Percentiles rank a stretch among this genome's conserved stretches.
Conservation (phyloP, 30 jellyfish, hydroid and myxozoan genomes). For the Chironex yamaguchii region DNA sequence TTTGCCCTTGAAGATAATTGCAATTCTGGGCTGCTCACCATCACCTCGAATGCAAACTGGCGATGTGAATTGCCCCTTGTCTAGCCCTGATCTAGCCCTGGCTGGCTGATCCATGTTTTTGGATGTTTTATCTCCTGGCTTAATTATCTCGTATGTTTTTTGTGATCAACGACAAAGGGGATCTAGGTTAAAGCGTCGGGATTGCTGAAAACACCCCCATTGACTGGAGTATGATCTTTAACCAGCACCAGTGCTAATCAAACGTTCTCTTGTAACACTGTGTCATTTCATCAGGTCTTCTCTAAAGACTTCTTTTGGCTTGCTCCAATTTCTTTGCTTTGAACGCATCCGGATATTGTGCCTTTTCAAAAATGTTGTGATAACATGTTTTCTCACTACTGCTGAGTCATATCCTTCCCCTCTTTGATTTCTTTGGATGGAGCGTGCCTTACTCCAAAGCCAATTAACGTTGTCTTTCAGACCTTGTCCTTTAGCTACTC, state of each 20-base stretch:
- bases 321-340: slow-evolving; percentile 24
- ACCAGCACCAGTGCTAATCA: slow-evolving; percentile 62
- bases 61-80: too few relatives aligned
- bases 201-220: slow-evolving; percentile 62
- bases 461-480: slow-evolving; percentile 18
- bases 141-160: slow-evolving; percentile 39
- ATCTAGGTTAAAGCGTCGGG: slow-evolving; percentile 36
- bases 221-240: slow-evolving; percentile 27
- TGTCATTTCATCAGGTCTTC: slow-evolving; percentile 43
- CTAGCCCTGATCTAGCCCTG: too few relatives aligned
- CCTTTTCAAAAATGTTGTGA: slow-evolving; percentile 47
- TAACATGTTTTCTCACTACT: slow-evolving; percentile 59
- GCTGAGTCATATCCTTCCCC: slow-evolving; percentile 50
- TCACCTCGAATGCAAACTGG: too few relatives aligned
- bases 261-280: slow-evolving; percentile 50
- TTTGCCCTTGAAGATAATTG: too few relatives aligned
- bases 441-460: slow-evolving; percentile 40
- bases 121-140: slow-evolving; percentile 69
- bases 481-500: slow-evolving; percentile 23
- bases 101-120: too few relatives aligned
- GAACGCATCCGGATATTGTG: slow-evolving; percentile 50
- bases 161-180: slow-evolving; percentile 77
- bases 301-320: slow-evolving; percentile 52
- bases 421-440: slow-evolving; percentile 46
- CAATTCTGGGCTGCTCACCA: too few relatives aligned